Evolutionary conservation across 1,140 invertebrate species (phyloP), one percentile per base, ranked within the genome.

Genomic region (Stegodyphus dumicola): DNA sequence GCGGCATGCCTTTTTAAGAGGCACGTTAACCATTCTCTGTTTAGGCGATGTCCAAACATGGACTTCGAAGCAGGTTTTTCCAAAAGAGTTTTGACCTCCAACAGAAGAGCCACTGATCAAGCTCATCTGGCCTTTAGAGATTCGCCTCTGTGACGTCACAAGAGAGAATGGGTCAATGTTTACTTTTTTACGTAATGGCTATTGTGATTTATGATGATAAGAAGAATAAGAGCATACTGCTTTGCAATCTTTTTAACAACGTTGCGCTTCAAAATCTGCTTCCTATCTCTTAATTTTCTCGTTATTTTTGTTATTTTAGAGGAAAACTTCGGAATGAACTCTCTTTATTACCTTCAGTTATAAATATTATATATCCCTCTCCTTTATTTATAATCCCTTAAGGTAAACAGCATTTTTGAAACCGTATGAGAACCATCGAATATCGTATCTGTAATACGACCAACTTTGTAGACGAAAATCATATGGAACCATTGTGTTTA

Each of bases 21-120:
- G 66, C 78, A 52, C 52, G 51, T 70, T 80, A 53, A 71, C 78
- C 78, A 71, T 71, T 80, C 15, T 7, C 7, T 1, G 3, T 33
- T 33, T 33, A 33, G 33, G 33, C 69, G 15, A 80, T 80, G 78
- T 80, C 78, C 78, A 80, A 80, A 80, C 53, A 80, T 80, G 78
- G 78, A 67, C 60, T 80, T 48, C 78, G 9, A 66, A 80, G 78
- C 78, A 80, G 78, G 78, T 80, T 80, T 79, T 71, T 11, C 48
- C 33, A 51, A 33, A 33, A 33, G 33, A 33, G 33, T 33, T 33
- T 18, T 80, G 78, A 80, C 78, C 78, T 80, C 78, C 52, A 49
- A 71, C 54, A 73, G 67, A 69, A 71, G 49, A 56, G 56, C 18
- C 54, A 73, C 71, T 80, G 78, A 80, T 80, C 15, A n/a, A 6